Conservation (phyloP, 2,797 vertebrate species). For the Buphagus erythrorhynchus region DNA sequence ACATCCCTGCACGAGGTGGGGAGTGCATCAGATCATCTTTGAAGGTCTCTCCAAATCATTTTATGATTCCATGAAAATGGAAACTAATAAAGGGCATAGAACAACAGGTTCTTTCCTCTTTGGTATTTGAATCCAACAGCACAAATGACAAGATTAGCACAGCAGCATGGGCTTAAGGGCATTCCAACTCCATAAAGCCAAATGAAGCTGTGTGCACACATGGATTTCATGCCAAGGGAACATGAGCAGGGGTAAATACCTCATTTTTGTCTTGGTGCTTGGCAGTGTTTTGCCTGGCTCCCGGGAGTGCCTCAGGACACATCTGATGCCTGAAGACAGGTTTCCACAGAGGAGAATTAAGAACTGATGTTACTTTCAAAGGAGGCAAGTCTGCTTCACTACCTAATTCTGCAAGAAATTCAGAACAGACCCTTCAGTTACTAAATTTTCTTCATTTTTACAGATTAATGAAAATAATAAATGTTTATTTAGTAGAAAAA, state of each 20-base stretch:
- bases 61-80: neutral
- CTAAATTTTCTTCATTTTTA: neutral
- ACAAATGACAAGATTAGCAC: neutral
- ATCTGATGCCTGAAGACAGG: slow-evolving; percentile 92
- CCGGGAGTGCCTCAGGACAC: slow-evolving; percentile 66
- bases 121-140: neutral
- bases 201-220: fast-evolving
- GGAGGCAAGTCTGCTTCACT: slow-evolving; percentile 83
- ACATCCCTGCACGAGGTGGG: neutral
- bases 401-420: slow-evolving; percentile 80
- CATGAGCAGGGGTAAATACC: slow-evolving; percentile 48
- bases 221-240: neutral
- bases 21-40: neutral
- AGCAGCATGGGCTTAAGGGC: neutral
- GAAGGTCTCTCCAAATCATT: neutral
- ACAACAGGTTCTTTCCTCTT: neutral
- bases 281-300: slow-evolving; percentile 17
- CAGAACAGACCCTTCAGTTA: neutral
- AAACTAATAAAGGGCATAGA: neutral
- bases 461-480: neutral
- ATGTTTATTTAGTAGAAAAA: fast-evolving
- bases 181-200: neutral
- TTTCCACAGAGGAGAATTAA: slow-evolving; percentile 93
- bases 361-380: slow-evolving; percentile 86
- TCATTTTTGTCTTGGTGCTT: slow-evolving; percentile 50